Conservation (phyloP, 2,888 invertebrate genomes). For the Xestia sexstrigata region DNA sequence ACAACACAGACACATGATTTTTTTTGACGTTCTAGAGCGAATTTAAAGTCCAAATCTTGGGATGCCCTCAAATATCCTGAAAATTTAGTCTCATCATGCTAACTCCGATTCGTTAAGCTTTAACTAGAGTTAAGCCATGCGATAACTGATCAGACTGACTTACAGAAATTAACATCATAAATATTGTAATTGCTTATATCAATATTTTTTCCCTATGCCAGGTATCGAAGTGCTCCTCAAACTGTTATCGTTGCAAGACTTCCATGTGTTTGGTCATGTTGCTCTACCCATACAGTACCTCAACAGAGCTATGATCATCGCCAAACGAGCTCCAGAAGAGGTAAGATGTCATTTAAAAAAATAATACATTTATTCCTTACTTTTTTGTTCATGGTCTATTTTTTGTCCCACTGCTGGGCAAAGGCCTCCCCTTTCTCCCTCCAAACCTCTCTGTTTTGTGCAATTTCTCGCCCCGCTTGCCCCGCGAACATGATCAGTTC, state of each 20-base stretch:
- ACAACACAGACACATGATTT: not conserved
- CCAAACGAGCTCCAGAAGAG: constrained; percentile 92
- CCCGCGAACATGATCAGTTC: no score
- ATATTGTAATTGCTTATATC: no score
- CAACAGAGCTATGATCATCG: constrained; percentile 92
- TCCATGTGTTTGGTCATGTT: constrained; percentile 93
- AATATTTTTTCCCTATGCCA: constrained; percentile 69
- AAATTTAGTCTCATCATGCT: not conserved
- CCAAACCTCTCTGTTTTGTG: no score
- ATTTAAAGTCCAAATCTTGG: not conserved
- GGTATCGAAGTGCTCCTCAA: constrained; percentile 93
- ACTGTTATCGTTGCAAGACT: constrained; percentile 92
- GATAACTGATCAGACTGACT: no score
- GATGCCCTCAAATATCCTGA: not conserved
- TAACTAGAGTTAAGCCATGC: no score
- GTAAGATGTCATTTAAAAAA: constrained; percentile 75
- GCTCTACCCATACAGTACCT: constrained; percentile 94
- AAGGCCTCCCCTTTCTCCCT: no score
- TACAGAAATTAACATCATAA: no score
- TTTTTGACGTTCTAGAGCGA: not conserved
- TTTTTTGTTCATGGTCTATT: no score
- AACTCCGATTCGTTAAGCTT: no score
- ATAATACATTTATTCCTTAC: no score
- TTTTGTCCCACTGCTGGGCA: no score
- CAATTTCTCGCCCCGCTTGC: no score